Percentiles rank a stretch among this genome's conserved stretches.
phyloP scores from a whole-genome alignment of 2,888 invertebrate genomes.

The Cephonodes hylas region DNA sequence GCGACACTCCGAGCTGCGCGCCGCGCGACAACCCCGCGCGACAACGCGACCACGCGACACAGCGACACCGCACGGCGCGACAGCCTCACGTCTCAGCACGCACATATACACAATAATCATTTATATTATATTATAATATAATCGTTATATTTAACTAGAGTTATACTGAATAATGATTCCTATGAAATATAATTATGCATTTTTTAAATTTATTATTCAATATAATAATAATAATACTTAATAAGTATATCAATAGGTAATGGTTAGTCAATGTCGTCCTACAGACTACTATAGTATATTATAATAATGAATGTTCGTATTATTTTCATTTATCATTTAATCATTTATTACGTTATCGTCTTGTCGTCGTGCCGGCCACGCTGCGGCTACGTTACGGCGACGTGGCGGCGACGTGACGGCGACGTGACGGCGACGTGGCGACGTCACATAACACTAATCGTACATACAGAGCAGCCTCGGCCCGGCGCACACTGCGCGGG shows the following conservation, averaged over 20 bases:
- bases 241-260: conserved; percentile 81
- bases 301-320: conserved; percentile 79
- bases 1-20: background rate
- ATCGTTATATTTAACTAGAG: conserved; percentile 81
- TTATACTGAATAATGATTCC: conserved; percentile 83
- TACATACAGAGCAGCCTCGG: conserved; percentile 68
- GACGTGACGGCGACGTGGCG: background rate
- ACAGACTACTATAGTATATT: conserved; percentile 77
- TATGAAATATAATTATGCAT: conserved; percentile 83
- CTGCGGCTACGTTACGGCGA: background rate
- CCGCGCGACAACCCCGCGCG: background rate
- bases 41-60: background rate
- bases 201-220: conserved; percentile 81
- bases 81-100: conserved; percentile 14
- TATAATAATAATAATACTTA: conserved; percentile 81
- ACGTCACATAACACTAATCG: conserved; percentile 63
- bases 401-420: conserved; percentile 3
- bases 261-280: conserved; percentile 80
- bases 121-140: conserved; percentile 58
- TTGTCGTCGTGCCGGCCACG: conserved; percentile 2
- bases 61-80: background rate
- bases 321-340: conserved; percentile 70
- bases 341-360: conserved; percentile 70
- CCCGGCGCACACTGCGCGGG: conserved; percentile 48
- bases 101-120: conserved; percentile 62